These are phyloP conservation scores for Toxotes lorentzi DNA, from an alignment of 2,797 vertebrate species.

Conservation along the genomic window DNA sequence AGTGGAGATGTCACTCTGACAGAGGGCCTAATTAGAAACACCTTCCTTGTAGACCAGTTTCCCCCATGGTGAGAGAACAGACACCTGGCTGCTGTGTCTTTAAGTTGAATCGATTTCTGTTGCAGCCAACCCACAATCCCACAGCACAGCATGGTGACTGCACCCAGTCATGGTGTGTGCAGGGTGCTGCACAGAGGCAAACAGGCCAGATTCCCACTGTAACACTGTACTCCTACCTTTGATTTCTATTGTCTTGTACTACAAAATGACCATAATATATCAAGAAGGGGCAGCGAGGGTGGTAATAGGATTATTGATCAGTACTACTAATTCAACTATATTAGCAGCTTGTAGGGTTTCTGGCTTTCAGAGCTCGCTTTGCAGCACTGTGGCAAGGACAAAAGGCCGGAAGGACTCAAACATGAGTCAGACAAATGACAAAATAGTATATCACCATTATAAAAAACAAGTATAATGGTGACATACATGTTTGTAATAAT, in stretches of 20 bases:
- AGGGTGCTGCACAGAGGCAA: conserved; percentile 1
- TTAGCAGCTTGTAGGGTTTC: background rate
- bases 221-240: background rate
- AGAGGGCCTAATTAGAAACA: conserved; percentile 42
- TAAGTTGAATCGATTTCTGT: conserved; percentile 21
- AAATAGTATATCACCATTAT: background rate
- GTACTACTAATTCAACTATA: conserved; percentile 37
- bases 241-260: conserved; percentile 10
- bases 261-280: conserved; percentile 13
- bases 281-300: background rate
- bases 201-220: background rate
- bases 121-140: background rate
- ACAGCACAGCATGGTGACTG: background rate
- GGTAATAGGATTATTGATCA: conserved; percentile 47
- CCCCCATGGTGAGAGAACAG: conserved; percentile 12
- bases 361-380: background rate
- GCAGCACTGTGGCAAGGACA: background rate
- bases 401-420: background rate
- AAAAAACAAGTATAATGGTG: background rate
- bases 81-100: conserved; percentile 37
- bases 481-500: background rate
- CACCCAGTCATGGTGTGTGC: conserved; percentile 1
- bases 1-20: conserved; percentile 14
- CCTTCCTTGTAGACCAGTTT: conserved; percentile 17
- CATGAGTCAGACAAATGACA: background rate